phyloP scores from a whole-genome alignment of 1,140 invertebrate genomes.

The Bombyx mandarina region DNA sequence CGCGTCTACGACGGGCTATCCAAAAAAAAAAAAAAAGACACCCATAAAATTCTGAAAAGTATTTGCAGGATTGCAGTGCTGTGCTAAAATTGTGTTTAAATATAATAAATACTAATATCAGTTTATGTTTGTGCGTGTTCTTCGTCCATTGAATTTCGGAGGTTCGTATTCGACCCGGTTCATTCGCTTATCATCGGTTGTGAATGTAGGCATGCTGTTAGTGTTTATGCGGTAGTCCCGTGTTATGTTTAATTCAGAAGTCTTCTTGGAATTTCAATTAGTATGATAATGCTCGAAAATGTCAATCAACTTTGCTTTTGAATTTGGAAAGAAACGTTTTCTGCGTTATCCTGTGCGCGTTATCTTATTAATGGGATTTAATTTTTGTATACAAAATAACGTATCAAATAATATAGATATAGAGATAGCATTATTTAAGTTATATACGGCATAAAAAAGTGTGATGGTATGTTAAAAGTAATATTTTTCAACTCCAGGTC shows the following conservation, averaged over 20 bases:
- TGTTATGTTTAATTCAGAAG: background rate
- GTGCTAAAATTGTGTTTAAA: slow-evolving; percentile 18
- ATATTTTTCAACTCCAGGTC: too few species aligned
- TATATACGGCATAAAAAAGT: too few species aligned
- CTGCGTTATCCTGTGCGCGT: too few species aligned
- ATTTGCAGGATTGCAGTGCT: slow-evolving; percentile 58
- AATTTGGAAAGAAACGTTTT: too few species aligned
- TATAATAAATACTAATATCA: slow-evolving; percentile 11
- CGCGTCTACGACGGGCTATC: slow-evolving; percentile 7
- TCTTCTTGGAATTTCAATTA: background rate
- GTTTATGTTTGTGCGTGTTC: slow-evolving; percentile 8
- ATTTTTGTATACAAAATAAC: too few species aligned
- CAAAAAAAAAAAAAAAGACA: slow-evolving; percentile 11
- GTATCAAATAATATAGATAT: too few species aligned
- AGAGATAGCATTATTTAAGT: too few species aligned
- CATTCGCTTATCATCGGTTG: background rate
- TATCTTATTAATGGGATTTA: too few species aligned
- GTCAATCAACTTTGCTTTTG: too few species aligned
- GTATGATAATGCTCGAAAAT: background rate
- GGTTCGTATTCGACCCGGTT: slow-evolving; percentile 29
- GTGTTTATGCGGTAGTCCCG: background rate
- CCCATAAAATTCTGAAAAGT: slow-evolving; percentile 16
- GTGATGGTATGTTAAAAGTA: too few species aligned
- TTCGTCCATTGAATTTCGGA: slow-evolving; percentile 40
- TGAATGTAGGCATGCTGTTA: background rate